Base-by-base conservation (phyloP, 2,797 vertebrate genomes). In the Pogonophryne albipinna region DNA sequence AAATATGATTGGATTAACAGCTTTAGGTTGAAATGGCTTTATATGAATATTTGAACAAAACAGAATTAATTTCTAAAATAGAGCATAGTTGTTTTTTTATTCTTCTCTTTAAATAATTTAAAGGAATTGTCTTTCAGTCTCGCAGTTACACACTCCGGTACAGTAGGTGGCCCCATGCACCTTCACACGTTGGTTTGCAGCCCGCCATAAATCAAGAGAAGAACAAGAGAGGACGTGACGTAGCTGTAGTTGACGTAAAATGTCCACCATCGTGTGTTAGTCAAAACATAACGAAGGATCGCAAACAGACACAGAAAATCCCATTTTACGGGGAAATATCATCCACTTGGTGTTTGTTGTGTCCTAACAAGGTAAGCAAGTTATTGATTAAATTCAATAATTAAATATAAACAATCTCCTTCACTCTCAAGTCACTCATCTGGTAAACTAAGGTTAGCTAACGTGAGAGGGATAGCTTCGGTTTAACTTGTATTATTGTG, bases 211-310 rank as follows among this genome's bases (percentile, higher is more conserved):
- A 38, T 7, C 8, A 38, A 38, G 8, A 38, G 34, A 38, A 38
- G 53, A 84, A 31, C 27, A 82, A 76, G 51, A 78, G 16, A 20
- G 20, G 68, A 79, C 0, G 79, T 88, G 82, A 89, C 88, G 88
- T 77, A 50, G 1, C 0, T 1, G 2, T 11, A 6, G 23, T 57
- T 10, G 50, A 27, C 14, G 44, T 86, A 83, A 93, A 88, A 94
- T 94, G 93, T 90, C 86, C 84, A 75, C 63, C 2, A 0, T 51
- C 0, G 7, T 49, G 27, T 55, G 20, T 23, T 71, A 50, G 62
- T 57, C n/a, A 66, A 84, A 91, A 89, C 74, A 85, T n/a, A 42
- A 52, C 58, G 4, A 3, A 66, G 0, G 1, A 74, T 1, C 8
- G 10, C 4, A 12, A 56, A 83, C 42, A 16, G 0, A 16, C 14